Evolutionary conservation across 2,888 invertebrate genomes (phyloP), one percentile per base, ranked within the genome.

Genomic region (Gymnoscelis rufifasciata): DNA sequence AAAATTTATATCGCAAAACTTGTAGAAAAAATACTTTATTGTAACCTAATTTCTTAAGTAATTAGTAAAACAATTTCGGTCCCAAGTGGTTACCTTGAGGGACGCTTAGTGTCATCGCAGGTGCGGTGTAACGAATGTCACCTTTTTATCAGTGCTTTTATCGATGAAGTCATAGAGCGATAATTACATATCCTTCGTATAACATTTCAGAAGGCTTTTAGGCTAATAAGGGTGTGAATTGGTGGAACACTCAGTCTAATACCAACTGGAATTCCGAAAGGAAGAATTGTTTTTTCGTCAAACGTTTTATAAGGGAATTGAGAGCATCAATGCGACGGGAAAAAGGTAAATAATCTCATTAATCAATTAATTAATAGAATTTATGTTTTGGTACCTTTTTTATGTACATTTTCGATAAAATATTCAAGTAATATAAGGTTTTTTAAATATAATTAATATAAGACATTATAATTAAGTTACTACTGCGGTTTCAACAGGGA

Each of bases 101-200:
- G 54, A 66, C 63, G 47, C 63, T 56, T 19, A 35, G 42, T 48
- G 59, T 56, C 57, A 64, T 52, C 38, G 42, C 19, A 58, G 71
- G 72, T 44, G 70, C 56, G 70, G 68, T 59, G 19, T 19, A 19
- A 40, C 47, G 44, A 44, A 47, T 55, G 52, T 54, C 59, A 51
- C 30, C n/a, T 56, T 57, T 59, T 66, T 66, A 70, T 66, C 63
- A 61, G 52, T 48, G 12, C 51, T 45, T 31, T 59, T 50, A 66
- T 67, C 64, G 60, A 64, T 58, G 56, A 58, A 60, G 61, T 56
- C 68, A 64, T 66, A 63, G 65, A 64, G 59, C 51, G 54, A 60
- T 66, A 73, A 71, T 74, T 70, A 64, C 57, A 3, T 45, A 46
- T 55, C 53, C 42, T 56, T 58, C 56, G 56, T 40, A 52, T 45